These are phyloP conservation scores for Cladorhizidae sp. DNA, from an alignment of 37 sponge, comb jelly and placozoan genomes.

Conservation along the genomic window DNA sequence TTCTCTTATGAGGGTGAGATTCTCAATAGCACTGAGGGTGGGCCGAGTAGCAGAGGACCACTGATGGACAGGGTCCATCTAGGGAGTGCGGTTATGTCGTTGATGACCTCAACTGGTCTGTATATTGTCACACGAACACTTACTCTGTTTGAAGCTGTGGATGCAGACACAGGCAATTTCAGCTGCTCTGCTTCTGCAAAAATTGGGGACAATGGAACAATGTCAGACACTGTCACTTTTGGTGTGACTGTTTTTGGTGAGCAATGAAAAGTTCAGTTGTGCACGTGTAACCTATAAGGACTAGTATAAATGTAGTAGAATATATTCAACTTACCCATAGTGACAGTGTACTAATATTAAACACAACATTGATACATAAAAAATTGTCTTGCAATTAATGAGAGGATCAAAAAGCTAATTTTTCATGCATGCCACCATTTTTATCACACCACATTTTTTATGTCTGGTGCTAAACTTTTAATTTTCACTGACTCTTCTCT, in stretches of 20 bases:
- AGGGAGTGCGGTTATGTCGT: background rate
- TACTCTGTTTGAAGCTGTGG: slow-evolving; percentile 21
- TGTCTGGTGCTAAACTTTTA: no score
- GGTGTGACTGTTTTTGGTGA: slow-evolving; percentile 46
- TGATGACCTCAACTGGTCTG: background rate
- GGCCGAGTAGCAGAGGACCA: background rate
- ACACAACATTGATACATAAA: no score
- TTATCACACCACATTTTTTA: no score
- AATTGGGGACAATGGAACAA: background rate
- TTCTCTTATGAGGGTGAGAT: slow-evolving; percentile 19
- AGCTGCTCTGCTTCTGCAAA: slow-evolving; percentile 39
- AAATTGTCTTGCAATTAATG: no score
- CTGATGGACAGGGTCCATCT: background rate
- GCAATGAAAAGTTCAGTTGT: background rate
- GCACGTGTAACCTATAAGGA: background rate
- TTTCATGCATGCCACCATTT: no score
- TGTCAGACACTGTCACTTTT: background rate
- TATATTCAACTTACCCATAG: no score
- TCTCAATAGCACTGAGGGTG: background rate
- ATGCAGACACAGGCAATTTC: slow-evolving; percentile 42
- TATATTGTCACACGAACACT: slow-evolving; percentile 29
- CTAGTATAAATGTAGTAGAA: no score
- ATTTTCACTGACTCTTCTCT: no score
- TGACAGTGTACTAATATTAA: no score
- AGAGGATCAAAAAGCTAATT: no score